These are phyloP conservation scores for Hexactinellida sp. DNA, from an alignment of 37 sponge, comb jelly and placozoan genomes.

Conservation along the genomic window DNA sequence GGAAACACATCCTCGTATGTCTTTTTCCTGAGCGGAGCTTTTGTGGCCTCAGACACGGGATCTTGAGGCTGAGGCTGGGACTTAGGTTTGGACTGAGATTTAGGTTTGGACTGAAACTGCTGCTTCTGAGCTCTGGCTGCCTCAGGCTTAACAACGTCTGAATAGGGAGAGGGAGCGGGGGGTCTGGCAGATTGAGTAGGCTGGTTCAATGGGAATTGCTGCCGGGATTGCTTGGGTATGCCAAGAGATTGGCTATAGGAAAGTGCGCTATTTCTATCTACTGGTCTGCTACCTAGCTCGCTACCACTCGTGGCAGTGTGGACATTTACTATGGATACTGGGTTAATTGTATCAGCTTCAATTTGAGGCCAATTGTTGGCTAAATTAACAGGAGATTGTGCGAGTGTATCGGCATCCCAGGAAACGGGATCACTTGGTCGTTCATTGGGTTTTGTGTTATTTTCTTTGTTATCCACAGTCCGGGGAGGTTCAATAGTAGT, in stretches of 20 bases:
- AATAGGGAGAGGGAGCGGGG: not conserved
- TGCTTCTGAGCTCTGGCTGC: not conserved
- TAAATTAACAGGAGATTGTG: not conserved
- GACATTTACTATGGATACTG: not conserved
- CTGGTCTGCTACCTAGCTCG: not conserved
- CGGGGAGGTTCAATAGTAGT: not conserved
- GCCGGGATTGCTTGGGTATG: not conserved
- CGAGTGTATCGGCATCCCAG: not conserved
- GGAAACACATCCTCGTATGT: slow-evolving; percentile 1
- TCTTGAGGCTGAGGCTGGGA: not conserved
- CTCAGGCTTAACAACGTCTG: not conserved
- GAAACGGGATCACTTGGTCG: not conserved
- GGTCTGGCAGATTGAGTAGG: not conserved
- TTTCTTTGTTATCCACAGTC: not conserved
- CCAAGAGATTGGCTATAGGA: slow-evolving; percentile 13
- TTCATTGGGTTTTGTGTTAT: not conserved
- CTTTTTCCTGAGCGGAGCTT: not conserved
- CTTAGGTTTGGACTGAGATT: not conserved
- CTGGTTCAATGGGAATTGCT: not conserved
- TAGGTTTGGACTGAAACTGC: not conserved
- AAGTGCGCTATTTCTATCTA: not conserved
- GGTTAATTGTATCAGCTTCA: not conserved
- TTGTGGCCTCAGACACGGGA: not conserved
- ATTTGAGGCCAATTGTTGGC: not conserved
- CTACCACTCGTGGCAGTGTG: not conserved